Conservation (phyloP, 2,113 vertebrate species). For the Apodemus speciosus region DNA sequence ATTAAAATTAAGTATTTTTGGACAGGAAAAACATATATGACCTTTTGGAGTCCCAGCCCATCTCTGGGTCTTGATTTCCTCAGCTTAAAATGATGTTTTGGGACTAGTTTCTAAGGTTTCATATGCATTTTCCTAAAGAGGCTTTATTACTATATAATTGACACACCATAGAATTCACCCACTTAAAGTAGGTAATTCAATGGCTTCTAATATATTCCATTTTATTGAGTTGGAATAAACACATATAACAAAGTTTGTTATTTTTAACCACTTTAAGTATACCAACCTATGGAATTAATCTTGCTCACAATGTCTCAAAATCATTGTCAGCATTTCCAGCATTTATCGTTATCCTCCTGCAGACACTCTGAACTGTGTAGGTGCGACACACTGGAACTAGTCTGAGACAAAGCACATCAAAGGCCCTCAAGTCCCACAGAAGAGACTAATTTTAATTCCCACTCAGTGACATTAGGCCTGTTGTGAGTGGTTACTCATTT, state of each 20-base stretch:
- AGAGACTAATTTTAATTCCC: conserved; percentile 43
- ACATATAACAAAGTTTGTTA: background rate
- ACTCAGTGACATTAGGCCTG: background rate
- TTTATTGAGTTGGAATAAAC: conserved; percentile 6
- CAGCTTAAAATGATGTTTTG: conserved; percentile 26
- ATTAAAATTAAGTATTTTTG: conserved; percentile 47
- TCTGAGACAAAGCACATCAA: conserved; percentile 56
- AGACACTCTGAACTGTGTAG: background rate
- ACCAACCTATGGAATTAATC: conserved; percentile 2
- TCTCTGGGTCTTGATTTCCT: conserved; percentile 30
- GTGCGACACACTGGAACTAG: background rate
- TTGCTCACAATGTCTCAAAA: background rate
- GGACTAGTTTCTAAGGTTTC: conserved; percentile 12
- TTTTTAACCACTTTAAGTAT: conserved; percentile 28
- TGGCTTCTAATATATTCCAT: background rate
- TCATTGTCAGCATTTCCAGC: background rate
- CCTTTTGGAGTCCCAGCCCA: background rate
- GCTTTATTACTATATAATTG: conserved; percentile 7
- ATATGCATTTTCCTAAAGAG: background rate
- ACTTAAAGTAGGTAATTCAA: background rate
- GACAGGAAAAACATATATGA: background rate
- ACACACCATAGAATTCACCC: background rate
- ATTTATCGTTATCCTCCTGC: background rate
- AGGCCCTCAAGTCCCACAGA: background rate
- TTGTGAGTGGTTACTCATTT: conserved; percentile 13